These are phyloP conservation scores for Ornithorhynchus anatinus DNA, from an alignment of 2,113 vertebrate species.

Conservation along the genomic window DNA sequence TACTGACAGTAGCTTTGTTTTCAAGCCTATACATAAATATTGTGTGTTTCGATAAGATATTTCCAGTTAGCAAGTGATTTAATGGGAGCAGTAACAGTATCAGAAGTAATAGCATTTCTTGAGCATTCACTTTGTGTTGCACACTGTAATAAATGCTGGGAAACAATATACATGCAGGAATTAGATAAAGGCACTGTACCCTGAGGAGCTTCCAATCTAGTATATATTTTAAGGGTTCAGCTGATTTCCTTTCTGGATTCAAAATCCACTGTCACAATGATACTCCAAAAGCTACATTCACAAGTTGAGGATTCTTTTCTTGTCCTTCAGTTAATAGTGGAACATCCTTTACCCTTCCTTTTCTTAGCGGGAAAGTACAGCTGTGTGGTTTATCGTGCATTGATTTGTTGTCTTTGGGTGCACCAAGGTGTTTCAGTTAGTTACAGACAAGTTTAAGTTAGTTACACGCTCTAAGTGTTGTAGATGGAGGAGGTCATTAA, in stretches of 20 bases:
- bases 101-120: not conserved
- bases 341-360: not conserved
- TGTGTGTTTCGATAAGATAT: too few species aligned
- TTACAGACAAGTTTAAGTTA: not conserved
- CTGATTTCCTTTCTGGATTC: not conserved
- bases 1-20: too few species aligned
- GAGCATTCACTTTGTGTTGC: not conserved
- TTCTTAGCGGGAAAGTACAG: not conserved
- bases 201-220: not conserved
- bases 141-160: not conserved
- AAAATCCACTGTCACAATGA: not conserved
- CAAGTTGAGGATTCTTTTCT: not conserved
- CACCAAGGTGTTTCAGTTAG: not conserved
- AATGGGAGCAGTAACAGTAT: conserved; percentile 4
- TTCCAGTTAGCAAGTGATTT: too few species aligned
- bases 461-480: not conserved
- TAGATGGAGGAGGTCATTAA: not conserved
- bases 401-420: conserved; percentile 31
- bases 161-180: not conserved
- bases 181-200: not conserved
- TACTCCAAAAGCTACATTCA: not conserved
- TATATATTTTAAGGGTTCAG: not conserved
- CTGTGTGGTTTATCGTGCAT: conserved; percentile 16
- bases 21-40: too few species aligned
- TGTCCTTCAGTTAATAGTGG: not conserved